Base-by-base conservation (phyloP, 2,888 invertebrate genomes). In the Patella caerulea region DNA sequence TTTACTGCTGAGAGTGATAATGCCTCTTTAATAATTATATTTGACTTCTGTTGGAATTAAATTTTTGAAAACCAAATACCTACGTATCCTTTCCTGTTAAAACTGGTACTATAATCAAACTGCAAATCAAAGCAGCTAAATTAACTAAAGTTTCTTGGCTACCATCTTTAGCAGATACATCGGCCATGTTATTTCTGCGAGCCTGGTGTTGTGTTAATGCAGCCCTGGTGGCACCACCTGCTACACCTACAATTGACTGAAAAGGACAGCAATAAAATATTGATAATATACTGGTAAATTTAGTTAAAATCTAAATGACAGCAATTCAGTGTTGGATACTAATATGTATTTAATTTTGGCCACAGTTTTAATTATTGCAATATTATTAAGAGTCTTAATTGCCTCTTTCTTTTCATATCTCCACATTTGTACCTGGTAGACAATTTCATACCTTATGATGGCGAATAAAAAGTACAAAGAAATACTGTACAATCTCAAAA, bases 141-240 rank as follows among this genome's bases (percentile, higher is more conserved):
- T 98, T 98, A 17, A 99, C 98, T 83, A 97, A 94, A 0, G 98
- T 98, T 92, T 99, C 99, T 90, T 99, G 99, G 81, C 98, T 97
- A 9, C 97, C 96, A 91, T 99, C 98, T 92, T 98, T 98, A 0
- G 98, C 93, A 2, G 93, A 92, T 2, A 93, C 97, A 92, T 99
- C 99, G 0, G 96, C 98, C 92, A 97, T 94, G 92, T 98, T 98
- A 82, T 96, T 96, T 82, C 95, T 93, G 34, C 96, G 92, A 0
- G 98, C 97, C 93, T 94, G 92, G 91, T 99, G 98, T 89, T 98
- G 96, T 0, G 97, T 98, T 87, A 99, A 93, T 0, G 98, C 97
- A 17, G 92, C 91, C 75, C 92, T 93, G 0, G 98, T 98, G 1
- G 98, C 97, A 1, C 97, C 96, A 55, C 98, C 98, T 86, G 94